Conservation (phyloP, 2,797 vertebrate species). For the Aeoliscus strigatus region DNA sequence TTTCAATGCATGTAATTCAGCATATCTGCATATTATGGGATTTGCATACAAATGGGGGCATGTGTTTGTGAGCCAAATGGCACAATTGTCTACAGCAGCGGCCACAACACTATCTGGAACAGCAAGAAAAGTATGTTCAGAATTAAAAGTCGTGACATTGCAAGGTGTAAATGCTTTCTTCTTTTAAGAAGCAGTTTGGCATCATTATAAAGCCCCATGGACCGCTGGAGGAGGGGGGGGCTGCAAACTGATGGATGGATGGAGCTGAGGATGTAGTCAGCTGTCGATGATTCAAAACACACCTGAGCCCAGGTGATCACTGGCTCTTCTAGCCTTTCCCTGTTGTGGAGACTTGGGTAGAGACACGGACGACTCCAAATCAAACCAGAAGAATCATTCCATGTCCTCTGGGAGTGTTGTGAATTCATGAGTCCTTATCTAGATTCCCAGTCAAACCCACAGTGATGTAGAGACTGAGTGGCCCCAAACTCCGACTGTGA, state of each 20-base stretch:
- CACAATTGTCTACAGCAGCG: conserved; percentile 19
- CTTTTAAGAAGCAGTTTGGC: conserved; percentile 29
- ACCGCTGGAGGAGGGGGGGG: conserved; percentile 25
- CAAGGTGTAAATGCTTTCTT: conserved; percentile 43
- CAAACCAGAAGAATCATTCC: conserved; percentile 20
- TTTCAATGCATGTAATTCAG: conserved; percentile 39
- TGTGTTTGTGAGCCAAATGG: conserved; percentile 32
- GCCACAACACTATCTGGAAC: too few species aligned
- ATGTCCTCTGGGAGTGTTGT: background rate
- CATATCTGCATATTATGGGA: conserved; percentile 43
- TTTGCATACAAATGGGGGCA: conserved; percentile 47
- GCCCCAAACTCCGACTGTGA: conserved; percentile 3
- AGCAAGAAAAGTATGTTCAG: conserved; percentile 38
- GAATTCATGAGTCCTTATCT: conserved; percentile 13
- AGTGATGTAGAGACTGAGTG: conserved; percentile 17
- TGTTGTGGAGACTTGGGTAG: conserved; percentile 33
- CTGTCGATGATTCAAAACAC: conserved; percentile 26
- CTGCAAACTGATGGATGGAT: conserved; percentile 23
- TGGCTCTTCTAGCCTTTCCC: conserved; percentile 25
- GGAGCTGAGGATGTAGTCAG: conserved; percentile 26
- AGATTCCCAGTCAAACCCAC: conserved; percentile 32
- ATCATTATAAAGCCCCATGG: conserved; percentile 35
- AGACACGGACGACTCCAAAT: too few species aligned
- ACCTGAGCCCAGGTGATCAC: conserved; percentile 41
- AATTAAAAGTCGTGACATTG: conserved; percentile 45